These are phyloP conservation scores for Eurystomus glaucurus DNA, from an alignment of 2,797 vertebrate species.

Conservation along the genomic window DNA sequence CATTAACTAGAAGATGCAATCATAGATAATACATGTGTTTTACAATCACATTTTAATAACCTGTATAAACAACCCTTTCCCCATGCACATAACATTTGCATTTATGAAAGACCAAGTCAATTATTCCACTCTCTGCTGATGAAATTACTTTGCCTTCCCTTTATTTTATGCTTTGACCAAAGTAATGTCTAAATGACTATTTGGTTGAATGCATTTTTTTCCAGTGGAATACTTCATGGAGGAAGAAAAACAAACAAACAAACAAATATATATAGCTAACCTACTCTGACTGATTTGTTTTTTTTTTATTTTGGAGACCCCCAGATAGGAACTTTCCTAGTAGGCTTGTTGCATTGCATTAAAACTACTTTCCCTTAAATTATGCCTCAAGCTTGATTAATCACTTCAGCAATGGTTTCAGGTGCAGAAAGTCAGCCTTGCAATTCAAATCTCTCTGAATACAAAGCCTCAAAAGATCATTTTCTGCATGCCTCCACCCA, in stretches of 20 bases:
- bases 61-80: not conserved
- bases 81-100: fast-evolving
- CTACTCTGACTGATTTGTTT: not conserved
- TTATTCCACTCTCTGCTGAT: not conserved
- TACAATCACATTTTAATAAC: not conserved
- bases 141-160: not conserved
- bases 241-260: too few relatives aligned
- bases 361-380: not conserved
- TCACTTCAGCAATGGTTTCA: not conserved
- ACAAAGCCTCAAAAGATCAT: not conserved
- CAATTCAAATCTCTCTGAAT: not conserved
- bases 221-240: not conserved
- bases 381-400: not conserved
- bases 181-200: not conserved
- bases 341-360: not conserved
- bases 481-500: not conserved
- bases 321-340: not conserved
- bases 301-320: not conserved
- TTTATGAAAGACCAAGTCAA: not conserved
- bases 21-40: not conserved
- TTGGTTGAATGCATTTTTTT: not conserved
- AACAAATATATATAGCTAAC: too few relatives aligned
- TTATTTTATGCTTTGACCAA: not conserved
- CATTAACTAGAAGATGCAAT: not conserved
- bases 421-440: not conserved